Evolutionary conservation across 2,888 invertebrate species (phyloP).

Genomic region (Anthrax anthrax): DNA sequence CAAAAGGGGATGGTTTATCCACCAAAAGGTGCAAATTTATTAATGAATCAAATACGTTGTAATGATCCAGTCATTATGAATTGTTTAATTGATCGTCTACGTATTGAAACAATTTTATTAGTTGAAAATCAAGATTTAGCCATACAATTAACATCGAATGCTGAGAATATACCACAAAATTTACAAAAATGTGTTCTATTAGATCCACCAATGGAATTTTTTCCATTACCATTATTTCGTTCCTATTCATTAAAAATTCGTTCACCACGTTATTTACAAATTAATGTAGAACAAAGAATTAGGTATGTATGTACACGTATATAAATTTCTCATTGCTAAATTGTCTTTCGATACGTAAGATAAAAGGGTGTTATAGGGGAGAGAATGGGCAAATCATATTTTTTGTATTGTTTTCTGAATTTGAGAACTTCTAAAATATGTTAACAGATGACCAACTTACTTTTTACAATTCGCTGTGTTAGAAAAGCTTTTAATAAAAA

Average conservation of each 20-base stretch:
- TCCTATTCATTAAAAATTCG: slow-evolving; percentile 49
- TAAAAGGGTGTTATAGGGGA: too few relatives aligned
- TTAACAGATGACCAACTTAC: too few relatives aligned
- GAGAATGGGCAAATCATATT: too few relatives aligned
- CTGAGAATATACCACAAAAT: slow-evolving; percentile 50
- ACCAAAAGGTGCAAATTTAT: slow-evolving; percentile 19
- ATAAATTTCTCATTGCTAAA: too few relatives aligned
- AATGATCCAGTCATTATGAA: slow-evolving; percentile 67
- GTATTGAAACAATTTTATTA: slow-evolving; percentile 60
- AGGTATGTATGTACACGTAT: too few relatives aligned
- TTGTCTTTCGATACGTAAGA: too few relatives aligned
- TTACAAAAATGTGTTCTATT: slow-evolving; percentile 52
- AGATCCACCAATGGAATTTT: slow-evolving; percentile 47
- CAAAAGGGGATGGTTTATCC: slow-evolving; percentile 19
- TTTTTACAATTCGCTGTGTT: too few relatives aligned
- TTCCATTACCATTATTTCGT: slow-evolving; percentile 63
- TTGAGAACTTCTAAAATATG: too few relatives aligned
- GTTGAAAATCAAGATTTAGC: slow-evolving; percentile 49
- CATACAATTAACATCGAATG: slow-evolving; percentile 48
- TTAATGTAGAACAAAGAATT: slow-evolving; percentile 48
- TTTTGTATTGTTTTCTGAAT: too few relatives aligned
- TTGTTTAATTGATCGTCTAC: slow-evolving; percentile 64
- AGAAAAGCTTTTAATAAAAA: too few relatives aligned
- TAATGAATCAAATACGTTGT: slow-evolving; percentile 60
- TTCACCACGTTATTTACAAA: slow-evolving; percentile 46